Percentiles rank a stretch among this genome's conserved stretches.
These are phyloP conservation scores for Crypturellus tataupa DNA, from an alignment of 2,797 vertebrate genomes.

Conservation along the genomic window DNA sequence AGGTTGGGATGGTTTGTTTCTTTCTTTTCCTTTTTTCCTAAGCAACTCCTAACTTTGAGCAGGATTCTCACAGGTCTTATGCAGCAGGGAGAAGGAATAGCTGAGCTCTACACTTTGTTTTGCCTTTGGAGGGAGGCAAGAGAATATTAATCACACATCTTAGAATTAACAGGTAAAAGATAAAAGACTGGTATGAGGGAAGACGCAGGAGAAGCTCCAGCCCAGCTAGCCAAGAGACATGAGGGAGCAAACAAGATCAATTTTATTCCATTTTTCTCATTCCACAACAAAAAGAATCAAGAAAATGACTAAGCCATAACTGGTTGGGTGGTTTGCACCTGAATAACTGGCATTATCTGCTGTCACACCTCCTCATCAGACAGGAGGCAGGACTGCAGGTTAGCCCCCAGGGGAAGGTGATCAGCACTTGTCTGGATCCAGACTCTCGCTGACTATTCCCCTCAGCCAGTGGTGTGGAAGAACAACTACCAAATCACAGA, in stretches of 20 bases:
- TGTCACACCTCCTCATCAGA: neutral
- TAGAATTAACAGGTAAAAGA: neutral
- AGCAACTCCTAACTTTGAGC: neutral
- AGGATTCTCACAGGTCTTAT: neutral
- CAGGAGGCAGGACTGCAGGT: neutral
- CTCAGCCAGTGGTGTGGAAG: neutral
- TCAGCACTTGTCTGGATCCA: neutral
- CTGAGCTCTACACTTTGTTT: neutral
- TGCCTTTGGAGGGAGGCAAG: neutral
- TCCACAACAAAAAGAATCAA: neutral
- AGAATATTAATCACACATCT: neutral
- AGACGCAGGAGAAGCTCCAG: neutral
- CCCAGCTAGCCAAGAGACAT: accelerated
- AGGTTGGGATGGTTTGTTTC: accelerated
- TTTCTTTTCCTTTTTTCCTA: neutral
- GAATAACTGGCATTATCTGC: neutral
- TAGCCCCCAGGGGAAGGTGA: neutral
- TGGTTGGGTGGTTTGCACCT: neutral
- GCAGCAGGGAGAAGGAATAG: neutral
- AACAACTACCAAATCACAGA: neutral
- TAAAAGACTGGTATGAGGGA: neutral
- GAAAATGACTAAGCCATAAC: neutral
- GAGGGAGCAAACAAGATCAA: neutral
- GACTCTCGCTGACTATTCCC: neutral
- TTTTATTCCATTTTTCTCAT: neutral